These are phyloP conservation scores for Dasyprocta punctata DNA, from an alignment of 2,113 vertebrate species.

Conservation along the genomic window DNA sequence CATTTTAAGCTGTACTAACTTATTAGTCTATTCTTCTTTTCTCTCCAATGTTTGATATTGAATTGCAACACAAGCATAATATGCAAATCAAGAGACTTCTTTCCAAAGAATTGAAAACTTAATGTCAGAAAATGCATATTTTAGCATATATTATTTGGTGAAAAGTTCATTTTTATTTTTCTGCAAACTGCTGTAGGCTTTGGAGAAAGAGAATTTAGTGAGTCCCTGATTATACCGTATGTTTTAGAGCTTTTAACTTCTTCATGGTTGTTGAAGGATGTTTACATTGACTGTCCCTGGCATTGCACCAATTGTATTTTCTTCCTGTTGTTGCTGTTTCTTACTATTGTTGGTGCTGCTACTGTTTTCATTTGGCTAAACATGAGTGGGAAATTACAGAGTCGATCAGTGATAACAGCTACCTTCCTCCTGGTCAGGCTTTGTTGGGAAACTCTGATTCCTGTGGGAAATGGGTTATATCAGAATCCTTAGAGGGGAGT, in stretches of 20 bases:
- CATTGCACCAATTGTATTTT: not conserved
- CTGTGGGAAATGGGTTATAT: not conserved
- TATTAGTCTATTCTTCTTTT: slow-evolving; percentile 77
- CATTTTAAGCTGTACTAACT: slow-evolving; percentile 78
- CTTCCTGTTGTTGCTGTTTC: not conserved
- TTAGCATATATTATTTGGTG: slow-evolving; percentile 90
- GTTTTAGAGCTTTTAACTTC: slow-evolving; percentile 74
- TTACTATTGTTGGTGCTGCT: not conserved
- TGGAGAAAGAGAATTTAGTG: slow-evolving; percentile 74
- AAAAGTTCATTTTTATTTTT: slow-evolving; percentile 88
- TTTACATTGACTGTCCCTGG: not conserved
- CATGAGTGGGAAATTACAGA: not conserved
- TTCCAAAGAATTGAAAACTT: slow-evolving; percentile 86
- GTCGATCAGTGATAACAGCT: not conserved
- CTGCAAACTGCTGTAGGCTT: slow-evolving; percentile 77
- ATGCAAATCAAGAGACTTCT: slow-evolving; percentile 87
- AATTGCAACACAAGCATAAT: slow-evolving; percentile 82
- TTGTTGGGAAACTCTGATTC: not conserved
- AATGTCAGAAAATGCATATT: slow-evolving; percentile 91
- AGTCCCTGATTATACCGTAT: slow-evolving; percentile 70
- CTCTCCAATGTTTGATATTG: slow-evolving; percentile 75
- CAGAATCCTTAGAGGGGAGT: not conserved
- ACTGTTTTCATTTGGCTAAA: not conserved
- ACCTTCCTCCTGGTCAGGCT: not conserved
- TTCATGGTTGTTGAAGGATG: not conserved